phyloP scores from a whole-genome alignment of 2,888 invertebrate species.

The Hymenopus coronatus region DNA sequence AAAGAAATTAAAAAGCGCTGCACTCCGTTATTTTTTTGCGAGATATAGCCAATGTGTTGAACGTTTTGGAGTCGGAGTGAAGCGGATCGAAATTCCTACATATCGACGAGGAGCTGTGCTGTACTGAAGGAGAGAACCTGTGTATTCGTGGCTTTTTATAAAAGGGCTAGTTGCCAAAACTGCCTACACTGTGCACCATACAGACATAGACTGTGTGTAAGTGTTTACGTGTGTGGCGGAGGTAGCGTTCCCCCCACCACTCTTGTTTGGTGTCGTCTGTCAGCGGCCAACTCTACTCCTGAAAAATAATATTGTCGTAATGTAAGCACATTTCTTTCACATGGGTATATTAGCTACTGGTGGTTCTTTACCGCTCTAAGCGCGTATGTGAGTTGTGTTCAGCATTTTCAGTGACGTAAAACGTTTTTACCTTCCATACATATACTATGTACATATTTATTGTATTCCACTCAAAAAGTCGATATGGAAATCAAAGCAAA shows the following conservation, averaged over 20 bases:
- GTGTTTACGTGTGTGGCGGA: no score
- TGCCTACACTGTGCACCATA: not conserved
- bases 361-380: no score
- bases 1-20: not conserved
- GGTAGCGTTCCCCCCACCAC: no score
- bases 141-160: not conserved
- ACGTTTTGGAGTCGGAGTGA: not conserved
- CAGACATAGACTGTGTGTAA: no score
- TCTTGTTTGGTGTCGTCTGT: not conserved
- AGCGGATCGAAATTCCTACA: not conserved
- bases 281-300: not conserved
- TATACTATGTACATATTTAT: no score
- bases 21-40: not conserved
- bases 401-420: no score
- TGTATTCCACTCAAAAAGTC: no score
- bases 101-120: not conserved
- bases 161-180: not conserved
- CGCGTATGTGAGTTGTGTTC: no score
- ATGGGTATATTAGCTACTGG: no score
- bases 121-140: not conserved
- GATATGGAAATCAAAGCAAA: no score
- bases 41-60: not conserved
- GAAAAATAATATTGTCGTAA: not conserved
- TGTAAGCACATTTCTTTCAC: not conserved
- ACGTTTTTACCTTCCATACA: no score